A percentile compares a stretch with the other conserved stretches of the same genome.
Evolutionary conservation across 2,888 invertebrate genomes (phyloP).

Genomic region (Trichacis sp.): DNA sequence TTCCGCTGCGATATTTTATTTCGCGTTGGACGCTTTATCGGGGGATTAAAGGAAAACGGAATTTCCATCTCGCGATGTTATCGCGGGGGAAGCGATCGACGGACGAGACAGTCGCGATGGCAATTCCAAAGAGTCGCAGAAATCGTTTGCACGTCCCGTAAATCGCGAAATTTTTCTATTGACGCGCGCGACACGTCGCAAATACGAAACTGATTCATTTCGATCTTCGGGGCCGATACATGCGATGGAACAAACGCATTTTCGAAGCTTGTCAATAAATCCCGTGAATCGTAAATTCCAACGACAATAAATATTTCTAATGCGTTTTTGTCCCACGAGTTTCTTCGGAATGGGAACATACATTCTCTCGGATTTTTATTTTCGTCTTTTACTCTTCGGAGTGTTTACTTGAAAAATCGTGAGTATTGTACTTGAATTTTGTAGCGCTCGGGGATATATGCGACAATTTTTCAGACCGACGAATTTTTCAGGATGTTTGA

Average conservation of each 20-base stretch:
- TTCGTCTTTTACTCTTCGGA: too few relatives aligned
- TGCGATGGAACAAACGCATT: neutral
- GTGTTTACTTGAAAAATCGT: too few relatives aligned
- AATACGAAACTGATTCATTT: conserved; percentile 3
- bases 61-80: conserved; percentile 6
- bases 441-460: too few relatives aligned
- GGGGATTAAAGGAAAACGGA: neutral
- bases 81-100: neutral
- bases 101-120: neutral
- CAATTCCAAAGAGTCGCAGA: conserved; percentile 1
- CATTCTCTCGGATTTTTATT: too few relatives aligned
- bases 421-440: too few relatives aligned
- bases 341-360: neutral
- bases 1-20: too few relatives aligned
- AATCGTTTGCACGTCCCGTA: neutral
- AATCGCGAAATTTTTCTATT: conserved; percentile 3
- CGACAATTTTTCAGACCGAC: too few relatives aligned
- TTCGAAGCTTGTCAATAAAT: neutral
- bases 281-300: neutral
- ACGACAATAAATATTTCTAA: neutral
- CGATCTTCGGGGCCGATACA: neutral
- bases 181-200: conserved; percentile 2
- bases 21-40: too few relatives aligned
- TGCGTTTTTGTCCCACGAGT: neutral
- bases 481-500: too few relatives aligned